These are phyloP conservation scores for Sitta europaea DNA, from an alignment of 2,113 vertebrate species.

Conservation along the genomic window DNA sequence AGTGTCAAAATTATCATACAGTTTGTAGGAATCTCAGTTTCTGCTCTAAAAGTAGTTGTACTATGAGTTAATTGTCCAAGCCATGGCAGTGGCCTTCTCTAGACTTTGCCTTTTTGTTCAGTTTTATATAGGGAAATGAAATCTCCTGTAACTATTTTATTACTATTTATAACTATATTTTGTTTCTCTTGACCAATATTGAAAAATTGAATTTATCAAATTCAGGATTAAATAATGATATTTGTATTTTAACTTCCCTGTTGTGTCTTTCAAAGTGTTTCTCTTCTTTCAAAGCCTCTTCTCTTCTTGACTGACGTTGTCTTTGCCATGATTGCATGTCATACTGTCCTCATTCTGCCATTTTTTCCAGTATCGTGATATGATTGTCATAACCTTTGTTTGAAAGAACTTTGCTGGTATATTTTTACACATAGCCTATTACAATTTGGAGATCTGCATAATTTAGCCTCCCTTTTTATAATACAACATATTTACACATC, in stretches of 20 bases:
- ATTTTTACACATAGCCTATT: conserved; percentile 3
- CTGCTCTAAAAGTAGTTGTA: neutral
- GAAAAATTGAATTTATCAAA: neutral
- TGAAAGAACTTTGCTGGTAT: neutral
- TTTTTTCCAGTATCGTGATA: neutral
- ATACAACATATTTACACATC: conserved; percentile 15
- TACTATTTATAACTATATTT: neutral
- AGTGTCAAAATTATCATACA: neutral
- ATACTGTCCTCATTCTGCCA: conserved; percentile 14
- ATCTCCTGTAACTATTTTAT: neutral
- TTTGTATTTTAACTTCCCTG: neutral
- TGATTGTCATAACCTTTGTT: neutral
- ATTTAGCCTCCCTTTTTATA: conserved; percentile 2
- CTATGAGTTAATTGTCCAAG: neutral
- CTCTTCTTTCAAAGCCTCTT: too few relatives aligned
- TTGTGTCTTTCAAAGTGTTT: neutral
- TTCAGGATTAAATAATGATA: neutral
- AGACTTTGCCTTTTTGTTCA: neutral
- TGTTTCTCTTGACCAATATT: neutral
- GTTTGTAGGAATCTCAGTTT: neutral
- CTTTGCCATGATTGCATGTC: neutral
- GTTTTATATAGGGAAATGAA: neutral
- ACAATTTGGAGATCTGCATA: conserved; percentile 6
- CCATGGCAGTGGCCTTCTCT: neutral
- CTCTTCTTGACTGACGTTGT: neutral